A percentile compares a stretch with the other conserved stretches of the same genome.
These are phyloP conservation scores for Sanderia malayensis DNA, from an alignment of 30 jellyfish, hydroid and myxozoan species.

Conservation along the genomic window DNA sequence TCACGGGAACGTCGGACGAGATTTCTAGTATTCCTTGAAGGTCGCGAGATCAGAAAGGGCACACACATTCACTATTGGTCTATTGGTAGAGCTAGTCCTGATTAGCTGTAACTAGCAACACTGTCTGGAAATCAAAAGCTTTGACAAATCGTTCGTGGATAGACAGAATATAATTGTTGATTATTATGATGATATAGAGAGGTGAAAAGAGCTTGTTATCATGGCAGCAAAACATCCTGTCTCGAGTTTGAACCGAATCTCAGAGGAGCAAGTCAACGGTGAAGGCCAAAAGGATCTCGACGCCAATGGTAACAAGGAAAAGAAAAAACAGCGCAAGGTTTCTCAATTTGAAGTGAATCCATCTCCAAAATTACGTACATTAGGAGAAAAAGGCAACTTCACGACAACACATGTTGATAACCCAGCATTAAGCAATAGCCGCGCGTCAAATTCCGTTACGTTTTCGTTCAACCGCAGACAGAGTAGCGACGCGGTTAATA, in stretches of 20 bases:
- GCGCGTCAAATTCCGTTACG: not conserved
- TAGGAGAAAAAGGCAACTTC: not conserved
- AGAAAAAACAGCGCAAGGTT: not conserved
- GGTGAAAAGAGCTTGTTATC: too few species aligned
- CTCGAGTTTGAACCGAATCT: slow-evolving; percentile 16
- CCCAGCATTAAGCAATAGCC: not conserved
- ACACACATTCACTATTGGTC: too few species aligned
- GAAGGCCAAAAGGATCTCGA: not conserved
- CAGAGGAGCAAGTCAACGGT: slow-evolving; percentile 25
- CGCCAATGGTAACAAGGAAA: not conserved
- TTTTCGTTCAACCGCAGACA: not conserved
- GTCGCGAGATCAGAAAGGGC: too few species aligned
- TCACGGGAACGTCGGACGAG: too few species aligned
- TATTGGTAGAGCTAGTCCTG: too few species aligned
- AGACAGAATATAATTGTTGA: too few species aligned
- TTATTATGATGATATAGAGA: too few species aligned
- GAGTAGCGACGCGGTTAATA: not conserved
- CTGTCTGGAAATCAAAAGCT: too few species aligned
- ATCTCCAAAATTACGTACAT: not conserved
- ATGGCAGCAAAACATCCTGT: too few species aligned
- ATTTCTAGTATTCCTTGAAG: too few species aligned
- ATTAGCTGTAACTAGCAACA: too few species aligned
- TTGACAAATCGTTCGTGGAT: too few species aligned
- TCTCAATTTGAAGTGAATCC: not conserved
- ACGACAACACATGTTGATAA: not conserved